phyloP scores from a whole-genome alignment of 1,140 invertebrate species.

The Diachasma alloeum region DNA sequence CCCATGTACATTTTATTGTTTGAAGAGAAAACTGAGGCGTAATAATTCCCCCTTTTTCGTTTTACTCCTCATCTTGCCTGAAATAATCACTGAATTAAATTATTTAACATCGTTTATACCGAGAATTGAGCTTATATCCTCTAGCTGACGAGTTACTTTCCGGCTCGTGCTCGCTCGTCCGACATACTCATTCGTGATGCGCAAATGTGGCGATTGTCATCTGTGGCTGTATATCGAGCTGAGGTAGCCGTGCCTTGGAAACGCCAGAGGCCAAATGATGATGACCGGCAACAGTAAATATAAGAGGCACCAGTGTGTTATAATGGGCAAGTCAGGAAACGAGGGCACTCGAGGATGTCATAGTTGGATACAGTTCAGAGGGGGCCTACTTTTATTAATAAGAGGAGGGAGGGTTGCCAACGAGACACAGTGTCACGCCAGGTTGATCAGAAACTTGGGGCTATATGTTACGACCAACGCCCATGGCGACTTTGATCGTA shows the following conservation, averaged over 20 bases:
- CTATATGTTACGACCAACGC: conserved; percentile 26
- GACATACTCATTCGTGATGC: background rate
- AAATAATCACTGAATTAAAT: conserved; percentile 30
- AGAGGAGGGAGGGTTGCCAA: background rate
- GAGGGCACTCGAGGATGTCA: conserved; percentile 53
- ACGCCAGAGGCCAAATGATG: background rate
- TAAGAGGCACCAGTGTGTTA: background rate
- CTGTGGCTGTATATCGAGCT: background rate
- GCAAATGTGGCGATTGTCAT: background rate
- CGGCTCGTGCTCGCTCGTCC: conserved; percentile 16
- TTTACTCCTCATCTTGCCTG: background rate
- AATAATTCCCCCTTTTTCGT: background rate
- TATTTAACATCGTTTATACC: conserved; percentile 26
- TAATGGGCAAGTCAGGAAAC: conserved; percentile 60
- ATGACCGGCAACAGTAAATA: background rate
- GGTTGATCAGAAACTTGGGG: conserved; percentile 41
- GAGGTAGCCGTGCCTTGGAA: background rate
- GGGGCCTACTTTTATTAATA: conserved; percentile 48
- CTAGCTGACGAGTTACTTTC: conserved; percentile 16
- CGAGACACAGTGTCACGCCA: conserved; percentile 45
- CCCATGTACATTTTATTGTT: too few species aligned
- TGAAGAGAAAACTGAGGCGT: background rate
- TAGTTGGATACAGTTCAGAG: conserved; percentile 34
- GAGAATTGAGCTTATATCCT: background rate
- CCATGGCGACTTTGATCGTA: conserved; percentile 25